Conservation (phyloP, 2,797 vertebrate species). For the Sciurus vulgaris region DNA sequence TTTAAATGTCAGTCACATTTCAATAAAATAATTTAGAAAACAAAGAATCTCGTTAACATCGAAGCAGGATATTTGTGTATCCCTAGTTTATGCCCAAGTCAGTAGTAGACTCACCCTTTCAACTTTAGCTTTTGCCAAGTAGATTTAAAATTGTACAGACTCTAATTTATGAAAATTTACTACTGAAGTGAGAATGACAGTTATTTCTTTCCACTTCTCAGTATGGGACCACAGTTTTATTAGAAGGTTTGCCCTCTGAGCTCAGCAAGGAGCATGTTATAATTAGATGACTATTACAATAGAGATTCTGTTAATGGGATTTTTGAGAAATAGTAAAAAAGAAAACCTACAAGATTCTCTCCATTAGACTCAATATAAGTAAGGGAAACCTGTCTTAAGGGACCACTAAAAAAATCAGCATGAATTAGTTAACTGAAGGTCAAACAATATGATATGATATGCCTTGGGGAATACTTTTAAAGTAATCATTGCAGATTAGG, state of each 20-base stretch:
- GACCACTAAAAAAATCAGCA: conserved; percentile 77
- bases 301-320: conserved; percentile 82
- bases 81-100: conserved; percentile 45
- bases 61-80: conserved; percentile 36
- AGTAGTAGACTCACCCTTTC: conserved; percentile 34
- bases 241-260: conserved; percentile 79
- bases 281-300: conserved; percentile 83
- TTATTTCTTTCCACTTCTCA: conserved; percentile 75
- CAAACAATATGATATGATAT: conserved; percentile 76
- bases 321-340: conserved; percentile 75
- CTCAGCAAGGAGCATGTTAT: conserved; percentile 79
- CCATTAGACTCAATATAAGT: conserved; percentile 72
- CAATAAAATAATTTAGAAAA: background rate
- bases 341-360: conserved; percentile 71
- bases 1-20: background rate
- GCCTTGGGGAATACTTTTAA: conserved; percentile 65
- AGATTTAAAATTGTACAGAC: conserved; percentile 67
- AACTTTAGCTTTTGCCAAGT: conserved; percentile 74
- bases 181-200: conserved; percentile 66
- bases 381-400: conserved; percentile 75
- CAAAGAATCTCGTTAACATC: conserved; percentile 23
- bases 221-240: conserved; percentile 78
- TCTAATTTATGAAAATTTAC: conserved; percentile 78
- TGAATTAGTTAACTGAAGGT: conserved; percentile 83
- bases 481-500: conserved; percentile 67